phyloP scores from a whole-genome alignment of 2,888 invertebrate genomes.

The Sarcophaga caerulescens region DNA sequence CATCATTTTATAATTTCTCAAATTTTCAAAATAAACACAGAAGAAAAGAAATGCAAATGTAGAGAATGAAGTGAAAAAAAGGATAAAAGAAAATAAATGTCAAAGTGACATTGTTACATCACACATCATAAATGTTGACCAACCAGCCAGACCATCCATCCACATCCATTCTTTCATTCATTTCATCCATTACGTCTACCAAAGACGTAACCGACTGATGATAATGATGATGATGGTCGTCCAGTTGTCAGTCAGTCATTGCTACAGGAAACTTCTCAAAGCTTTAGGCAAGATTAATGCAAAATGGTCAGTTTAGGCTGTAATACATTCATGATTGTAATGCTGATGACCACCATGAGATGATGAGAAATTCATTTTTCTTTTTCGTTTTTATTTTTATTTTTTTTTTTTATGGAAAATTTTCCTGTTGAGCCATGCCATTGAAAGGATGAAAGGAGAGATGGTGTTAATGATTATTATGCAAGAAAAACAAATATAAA shows the following conservation, averaged over 20 bases:
- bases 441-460: slow-evolving; percentile 24
- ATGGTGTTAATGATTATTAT: slow-evolving; percentile 68
- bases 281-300: slow-evolving; percentile 64
- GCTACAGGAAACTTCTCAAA: neutral
- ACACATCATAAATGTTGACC: slow-evolving; percentile 64
- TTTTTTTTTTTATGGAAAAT: slow-evolving; percentile 32
- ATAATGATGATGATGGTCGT: slow-evolving; percentile 19
- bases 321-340: slow-evolving; percentile 29
- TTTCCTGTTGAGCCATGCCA: slow-evolving; percentile 41
- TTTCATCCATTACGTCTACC: neutral
- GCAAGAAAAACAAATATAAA: slow-evolving; percentile 46
- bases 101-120: slow-evolving; percentile 68
- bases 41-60: neutral
- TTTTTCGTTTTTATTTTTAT: neutral
- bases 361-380: neutral
- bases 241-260: slow-evolving; percentile 27
- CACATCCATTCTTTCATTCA: slow-evolving; percentile 3
- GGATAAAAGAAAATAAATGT: slow-evolving; percentile 59
- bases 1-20: slow-evolving; percentile 64
- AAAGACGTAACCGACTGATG: neutral
- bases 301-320: slow-evolving; percentile 61
- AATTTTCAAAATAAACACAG: slow-evolving; percentile 57
- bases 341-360: neutral
- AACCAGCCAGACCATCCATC: slow-evolving; percentile 24
- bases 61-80: no score